Conservation (phyloP, 2,797 vertebrate genomes). For the Clamator glandarius region DNA sequence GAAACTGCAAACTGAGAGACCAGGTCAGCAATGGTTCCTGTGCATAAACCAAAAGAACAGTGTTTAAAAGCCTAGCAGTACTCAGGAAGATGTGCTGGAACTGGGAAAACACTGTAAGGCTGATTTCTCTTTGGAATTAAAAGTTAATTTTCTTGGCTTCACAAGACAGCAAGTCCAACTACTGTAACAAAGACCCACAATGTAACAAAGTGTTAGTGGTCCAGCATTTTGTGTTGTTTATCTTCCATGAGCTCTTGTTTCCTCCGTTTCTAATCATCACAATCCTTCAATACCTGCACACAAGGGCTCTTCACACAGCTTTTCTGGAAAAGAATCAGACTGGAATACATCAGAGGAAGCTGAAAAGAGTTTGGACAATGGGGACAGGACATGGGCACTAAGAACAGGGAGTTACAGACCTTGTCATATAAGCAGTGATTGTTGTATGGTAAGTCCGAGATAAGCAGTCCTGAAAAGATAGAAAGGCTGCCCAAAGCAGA, state of each 20-base stretch:
- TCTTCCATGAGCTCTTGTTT: background rate
- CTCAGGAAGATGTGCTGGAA: background rate
- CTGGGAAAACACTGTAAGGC: background rate
- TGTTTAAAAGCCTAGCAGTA: background rate
- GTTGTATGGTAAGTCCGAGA: background rate
- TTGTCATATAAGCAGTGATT: background rate
- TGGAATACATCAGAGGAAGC: background rate
- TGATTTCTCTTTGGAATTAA: background rate
- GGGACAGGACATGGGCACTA: background rate
- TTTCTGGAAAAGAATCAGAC: background rate
- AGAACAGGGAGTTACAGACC: background rate
- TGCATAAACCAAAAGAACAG: background rate
- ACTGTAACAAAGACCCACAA: background rate
- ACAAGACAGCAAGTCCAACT: background rate
- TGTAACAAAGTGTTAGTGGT: background rate
- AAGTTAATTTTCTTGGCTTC: background rate
- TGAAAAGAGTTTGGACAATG: background rate
- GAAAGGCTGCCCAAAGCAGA: background rate
- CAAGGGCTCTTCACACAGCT: background rate
- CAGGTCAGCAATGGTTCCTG: too few relatives aligned
- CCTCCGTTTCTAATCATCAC: background rate
- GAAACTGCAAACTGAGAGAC: background rate
- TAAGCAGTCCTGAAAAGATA: background rate
- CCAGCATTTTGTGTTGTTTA: background rate
- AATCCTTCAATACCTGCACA: background rate